phyloP scores from a whole-genome alignment of 1,140 invertebrate genomes.

The Aphidius gifuensis region DNA sequence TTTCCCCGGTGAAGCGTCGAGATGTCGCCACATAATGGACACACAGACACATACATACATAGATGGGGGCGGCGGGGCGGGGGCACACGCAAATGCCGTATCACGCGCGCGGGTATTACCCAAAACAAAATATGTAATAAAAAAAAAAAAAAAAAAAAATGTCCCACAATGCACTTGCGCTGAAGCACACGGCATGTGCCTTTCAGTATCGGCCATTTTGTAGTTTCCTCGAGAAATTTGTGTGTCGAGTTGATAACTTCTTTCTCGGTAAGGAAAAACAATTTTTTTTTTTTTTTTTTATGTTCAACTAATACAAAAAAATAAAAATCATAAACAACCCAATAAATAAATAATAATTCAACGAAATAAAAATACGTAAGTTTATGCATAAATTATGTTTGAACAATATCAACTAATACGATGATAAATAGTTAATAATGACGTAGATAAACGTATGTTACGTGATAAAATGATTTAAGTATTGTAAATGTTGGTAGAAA shows the following conservation, averaged over 20 bases:
- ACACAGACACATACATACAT: neutral
- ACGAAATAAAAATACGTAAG: neutral
- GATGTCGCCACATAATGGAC: no score
- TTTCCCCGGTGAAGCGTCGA: no score
- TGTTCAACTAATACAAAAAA: conserved; percentile 24
- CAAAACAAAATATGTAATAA: neutral
- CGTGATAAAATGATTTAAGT: conserved; percentile 17
- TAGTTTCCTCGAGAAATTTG: conserved; percentile 62
- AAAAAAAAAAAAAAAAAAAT: conserved; percentile 31
- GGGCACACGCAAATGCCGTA: no score
- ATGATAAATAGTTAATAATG: conserved; percentile 9
- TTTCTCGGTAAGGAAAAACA: conserved; percentile 47
- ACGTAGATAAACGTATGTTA: conserved; percentile 14
- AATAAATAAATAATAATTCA: conserved; percentile 3
- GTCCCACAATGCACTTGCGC: conserved; percentile 55
- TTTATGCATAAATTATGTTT: no score
- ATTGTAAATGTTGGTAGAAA: conserved; percentile 6
- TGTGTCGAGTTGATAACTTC: conserved; percentile 59
- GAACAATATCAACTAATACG: neutral
- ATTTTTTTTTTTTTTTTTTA: no score
- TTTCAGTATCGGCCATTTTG: conserved; percentile 67
- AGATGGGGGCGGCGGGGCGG: no score
- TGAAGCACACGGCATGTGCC: conserved; percentile 63
- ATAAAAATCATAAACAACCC: neutral
- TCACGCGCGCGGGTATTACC: neutral